Evolutionary conservation across 2,113 vertebrate species (phyloP).

Genomic region (Lanius collurio): DNA sequence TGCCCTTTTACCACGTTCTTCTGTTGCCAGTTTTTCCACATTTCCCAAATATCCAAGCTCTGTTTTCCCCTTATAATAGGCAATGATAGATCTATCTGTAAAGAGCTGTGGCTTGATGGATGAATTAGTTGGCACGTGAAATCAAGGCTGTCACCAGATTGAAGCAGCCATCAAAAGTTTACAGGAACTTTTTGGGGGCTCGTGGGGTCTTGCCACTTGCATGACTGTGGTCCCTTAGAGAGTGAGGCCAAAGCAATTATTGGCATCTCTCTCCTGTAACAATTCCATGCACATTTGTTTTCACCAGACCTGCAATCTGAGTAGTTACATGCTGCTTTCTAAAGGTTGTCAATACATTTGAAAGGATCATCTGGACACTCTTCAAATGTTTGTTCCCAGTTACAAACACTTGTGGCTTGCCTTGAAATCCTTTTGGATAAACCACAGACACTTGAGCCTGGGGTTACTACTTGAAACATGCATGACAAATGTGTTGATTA

Average conservation of each 20-base stretch:
- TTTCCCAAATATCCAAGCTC: not conserved
- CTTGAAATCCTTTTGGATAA: not conserved
- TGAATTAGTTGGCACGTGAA: not conserved
- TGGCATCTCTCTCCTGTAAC: fast-evolving
- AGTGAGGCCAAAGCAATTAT: not conserved
- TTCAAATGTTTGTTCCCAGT: not conserved
- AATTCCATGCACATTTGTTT: fast-evolving
- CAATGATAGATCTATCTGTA: not conserved
- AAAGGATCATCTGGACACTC: not conserved
- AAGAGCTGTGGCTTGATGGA: not conserved
- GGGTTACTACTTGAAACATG: not conserved
- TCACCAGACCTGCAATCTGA: not conserved
- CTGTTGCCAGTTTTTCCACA: not conserved
- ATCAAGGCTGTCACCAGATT: not conserved
- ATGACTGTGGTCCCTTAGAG: not conserved
- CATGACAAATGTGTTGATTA: not conserved
- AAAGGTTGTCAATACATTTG: not conserved
- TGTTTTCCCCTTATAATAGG: not conserved
- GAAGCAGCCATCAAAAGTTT: not conserved
- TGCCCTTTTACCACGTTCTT: not conserved
- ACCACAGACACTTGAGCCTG: not conserved
- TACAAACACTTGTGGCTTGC: conserved; percentile 6
- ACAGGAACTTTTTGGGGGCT: not conserved
- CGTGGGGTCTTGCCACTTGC: not conserved
- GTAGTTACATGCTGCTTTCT: not conserved